Evolutionary conservation across 37 sponge, comb jelly and placozoan species (phyloP).

Genomic region (Halisarca cf. caerulea): DNA sequence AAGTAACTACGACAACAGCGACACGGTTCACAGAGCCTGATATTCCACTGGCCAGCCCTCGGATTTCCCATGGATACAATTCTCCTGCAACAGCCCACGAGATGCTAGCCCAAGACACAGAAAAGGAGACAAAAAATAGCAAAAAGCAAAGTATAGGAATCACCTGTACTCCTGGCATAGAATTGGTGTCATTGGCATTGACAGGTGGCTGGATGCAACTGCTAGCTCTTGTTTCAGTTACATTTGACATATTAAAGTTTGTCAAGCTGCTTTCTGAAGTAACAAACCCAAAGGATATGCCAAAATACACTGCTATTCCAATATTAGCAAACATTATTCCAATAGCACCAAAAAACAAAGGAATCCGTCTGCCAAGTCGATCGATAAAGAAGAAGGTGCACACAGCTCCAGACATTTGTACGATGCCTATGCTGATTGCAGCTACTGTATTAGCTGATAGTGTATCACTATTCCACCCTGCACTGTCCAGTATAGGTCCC

Average conservation of each 20-base stretch:
- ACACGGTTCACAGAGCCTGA: constrained; percentile 22
- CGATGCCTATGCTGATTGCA: constrained; percentile 3
- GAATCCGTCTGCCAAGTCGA: background rate
- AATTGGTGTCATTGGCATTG: background rate
- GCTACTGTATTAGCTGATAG: background rate
- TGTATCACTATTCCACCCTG: background rate
- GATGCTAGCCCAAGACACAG: constrained; percentile 58
- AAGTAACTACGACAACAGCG: background rate
- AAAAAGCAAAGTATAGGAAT: background rate
- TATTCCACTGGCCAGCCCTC: constrained; percentile 34
- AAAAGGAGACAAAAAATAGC: constrained; percentile 31
- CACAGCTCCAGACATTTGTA: background rate
- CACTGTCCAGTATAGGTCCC: background rate
- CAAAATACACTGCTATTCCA: constrained; percentile 4
- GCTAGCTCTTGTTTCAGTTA: background rate
- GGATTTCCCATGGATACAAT: constrained; percentile 23
- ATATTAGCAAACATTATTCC: background rate
- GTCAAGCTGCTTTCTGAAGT: background rate
- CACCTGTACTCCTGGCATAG: background rate
- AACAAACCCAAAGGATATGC: background rate
- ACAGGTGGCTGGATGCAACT: background rate
- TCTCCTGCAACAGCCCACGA: constrained; percentile 49
- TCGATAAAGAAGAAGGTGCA: constrained; percentile 22
- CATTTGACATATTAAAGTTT: background rate
- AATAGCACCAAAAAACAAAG: background rate